Conservation (phyloP, 2,888 invertebrate genomes). For the Hyles lineata region DNA sequence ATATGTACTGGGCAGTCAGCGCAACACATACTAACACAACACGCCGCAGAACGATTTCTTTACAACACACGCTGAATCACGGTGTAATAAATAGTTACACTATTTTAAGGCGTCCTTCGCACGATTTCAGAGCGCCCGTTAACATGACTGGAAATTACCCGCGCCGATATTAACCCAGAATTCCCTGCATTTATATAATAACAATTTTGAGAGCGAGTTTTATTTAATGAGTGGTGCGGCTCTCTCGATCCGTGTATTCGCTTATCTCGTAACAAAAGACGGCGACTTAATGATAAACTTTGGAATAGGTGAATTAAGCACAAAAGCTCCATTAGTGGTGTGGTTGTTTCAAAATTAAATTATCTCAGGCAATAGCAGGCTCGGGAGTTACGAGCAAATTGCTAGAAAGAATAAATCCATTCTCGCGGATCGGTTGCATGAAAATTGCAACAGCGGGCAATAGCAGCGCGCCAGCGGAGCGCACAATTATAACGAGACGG, state of each 20-base stretch:
- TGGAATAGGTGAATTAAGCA: constrained; percentile 56
- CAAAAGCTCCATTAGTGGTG: constrained; percentile 64
- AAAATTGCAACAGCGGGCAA: constrained; percentile 81
- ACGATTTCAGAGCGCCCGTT: constrained; percentile 70
- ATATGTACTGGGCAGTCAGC: constrained; percentile 39
- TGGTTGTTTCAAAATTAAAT: constrained; percentile 66
- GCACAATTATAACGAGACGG: constrained; percentile 83
- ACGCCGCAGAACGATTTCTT: constrained; percentile 54
- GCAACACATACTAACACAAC: constrained; percentile 31
- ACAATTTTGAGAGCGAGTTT: constrained; percentile 50
- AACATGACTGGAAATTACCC: constrained; percentile 72
- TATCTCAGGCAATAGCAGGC: constrained; percentile 64
- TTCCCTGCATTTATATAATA: constrained; percentile 59
- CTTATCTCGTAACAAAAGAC: constrained; percentile 51
- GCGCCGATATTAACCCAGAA: constrained; percentile 69
- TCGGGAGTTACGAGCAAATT: constrained; percentile 71
- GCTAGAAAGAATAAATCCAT: constrained; percentile 80
- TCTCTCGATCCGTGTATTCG: constrained; percentile 46
- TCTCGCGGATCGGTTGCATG: constrained; percentile 80
- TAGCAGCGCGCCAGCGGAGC: constrained; percentile 78
- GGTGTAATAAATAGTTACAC: constrained; percentile 69
- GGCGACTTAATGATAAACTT: constrained; percentile 45
- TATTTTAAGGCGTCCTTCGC: constrained; percentile 82
- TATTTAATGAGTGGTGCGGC: constrained; percentile 44
- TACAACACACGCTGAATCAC: constrained; percentile 68